Percentiles rank a stretch among this genome's conserved stretches.
phyloP scores from a whole-genome alignment of 2,888 invertebrate genomes.

The Harpalus rufipes region DNA sequence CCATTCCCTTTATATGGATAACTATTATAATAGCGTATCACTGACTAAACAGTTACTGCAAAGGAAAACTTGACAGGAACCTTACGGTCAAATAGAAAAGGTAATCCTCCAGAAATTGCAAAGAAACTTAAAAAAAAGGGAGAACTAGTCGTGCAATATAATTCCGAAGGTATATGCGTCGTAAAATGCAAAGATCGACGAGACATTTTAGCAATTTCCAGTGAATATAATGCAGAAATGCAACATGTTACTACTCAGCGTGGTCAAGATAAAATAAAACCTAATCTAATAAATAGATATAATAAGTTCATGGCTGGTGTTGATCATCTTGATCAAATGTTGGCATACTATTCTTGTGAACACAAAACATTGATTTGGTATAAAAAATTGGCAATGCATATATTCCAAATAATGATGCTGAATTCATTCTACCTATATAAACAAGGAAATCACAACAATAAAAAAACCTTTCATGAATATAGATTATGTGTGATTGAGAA shows the following conservation, averaged over 20 bases:
- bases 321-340: slow-evolving; percentile 57
- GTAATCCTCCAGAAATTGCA: slow-evolving; percentile 68
- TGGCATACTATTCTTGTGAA: slow-evolving; percentile 53
- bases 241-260: slow-evolving; percentile 53
- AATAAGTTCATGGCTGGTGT: slow-evolving; percentile 55
- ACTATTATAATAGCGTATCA: slow-evolving; percentile 70
- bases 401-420: too few species aligned
- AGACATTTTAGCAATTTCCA: slow-evolving; percentile 69
- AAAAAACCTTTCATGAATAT: too few species aligned
- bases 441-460: too few species aligned
- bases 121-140: slow-evolving; percentile 68
- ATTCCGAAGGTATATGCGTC: slow-evolving; percentile 57
- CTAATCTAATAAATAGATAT: slow-evolving; percentile 48
- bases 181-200: slow-evolving; percentile 69
- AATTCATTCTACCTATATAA: too few species aligned
- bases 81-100: slow-evolving; percentile 66
- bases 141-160: slow-evolving; percentile 63
- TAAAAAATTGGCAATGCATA: slow-evolving; percentile 50
- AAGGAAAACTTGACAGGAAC: slow-evolving; percentile 69
- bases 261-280: slow-evolving; percentile 36
- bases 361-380: slow-evolving; percentile 60
- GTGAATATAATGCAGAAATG: slow-evolving; percentile 66
- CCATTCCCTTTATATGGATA: slow-evolving; percentile 70
- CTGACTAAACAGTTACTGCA: slow-evolving; percentile 57
- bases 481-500: too few species aligned